Conservation (phyloP, 2,113 vertebrate species). For the Notechis scutatus region DNA sequence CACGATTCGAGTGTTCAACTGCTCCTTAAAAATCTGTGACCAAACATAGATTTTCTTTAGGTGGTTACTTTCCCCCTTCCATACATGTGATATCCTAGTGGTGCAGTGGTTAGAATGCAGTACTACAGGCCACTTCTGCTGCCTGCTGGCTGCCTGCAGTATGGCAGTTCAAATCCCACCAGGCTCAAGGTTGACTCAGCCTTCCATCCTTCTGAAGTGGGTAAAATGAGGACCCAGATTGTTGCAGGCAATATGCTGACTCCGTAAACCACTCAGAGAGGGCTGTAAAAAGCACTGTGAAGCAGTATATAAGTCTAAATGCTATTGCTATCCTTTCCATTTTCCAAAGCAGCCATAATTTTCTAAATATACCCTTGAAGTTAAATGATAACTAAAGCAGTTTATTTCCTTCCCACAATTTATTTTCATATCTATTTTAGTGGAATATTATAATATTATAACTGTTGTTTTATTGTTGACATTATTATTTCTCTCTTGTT, state of each 20-base stretch:
- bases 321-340: not conserved
- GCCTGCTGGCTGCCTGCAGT: no score
- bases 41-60: not conserved
- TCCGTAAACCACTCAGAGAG: no score
- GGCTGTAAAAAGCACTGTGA: no score
- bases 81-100: not conserved
- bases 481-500: not conserved
- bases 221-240: no score
- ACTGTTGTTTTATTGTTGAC: not conserved
- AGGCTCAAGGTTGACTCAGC: no score
- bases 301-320: no score
- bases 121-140: no score
- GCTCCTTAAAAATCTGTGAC: slow-evolving; percentile 89
- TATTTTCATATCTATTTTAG: not conserved
- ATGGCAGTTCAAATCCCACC: no score
- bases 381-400: not conserved
- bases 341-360: not conserved
- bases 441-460: not conserved
- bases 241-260: no score
- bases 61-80: not conserved
- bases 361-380: no score
- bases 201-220: no score
- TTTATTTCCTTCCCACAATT: not conserved
- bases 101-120: no score
- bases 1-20: slow-evolving; percentile 94